Evolutionary conservation across 2,797 vertebrate genomes (phyloP).

Genomic region (Setipinna tenuifilis): DNA sequence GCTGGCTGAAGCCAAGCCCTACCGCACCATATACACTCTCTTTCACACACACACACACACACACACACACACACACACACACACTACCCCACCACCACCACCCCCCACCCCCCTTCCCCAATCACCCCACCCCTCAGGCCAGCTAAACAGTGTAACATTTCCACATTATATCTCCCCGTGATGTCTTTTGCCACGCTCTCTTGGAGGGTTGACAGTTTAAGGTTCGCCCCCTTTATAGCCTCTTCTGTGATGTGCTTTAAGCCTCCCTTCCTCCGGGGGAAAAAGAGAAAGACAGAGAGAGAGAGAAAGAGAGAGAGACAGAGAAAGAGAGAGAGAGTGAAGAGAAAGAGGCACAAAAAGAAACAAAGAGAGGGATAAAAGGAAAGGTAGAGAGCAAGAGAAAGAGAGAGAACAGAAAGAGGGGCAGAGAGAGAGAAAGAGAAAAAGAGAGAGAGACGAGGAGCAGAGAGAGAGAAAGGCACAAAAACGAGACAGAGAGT

Average conservation of each 20-base stretch:
- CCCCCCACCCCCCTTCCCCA: not conserved
- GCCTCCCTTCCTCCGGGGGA: not conserved
- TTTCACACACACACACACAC: no score
- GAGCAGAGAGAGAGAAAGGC: not conserved
- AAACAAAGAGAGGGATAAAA: no score
- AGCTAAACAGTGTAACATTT: constrained; percentile 35
- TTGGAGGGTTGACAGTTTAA: constrained; percentile 36
- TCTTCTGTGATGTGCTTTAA: constrained; percentile 35
- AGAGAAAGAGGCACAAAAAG: no score
- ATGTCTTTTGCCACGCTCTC: constrained; percentile 40
- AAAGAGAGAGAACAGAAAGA: not conserved
- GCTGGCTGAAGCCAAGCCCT: no score
- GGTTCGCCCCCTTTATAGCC: constrained; percentile 7
- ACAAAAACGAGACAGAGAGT: not conserved
- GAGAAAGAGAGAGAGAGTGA: not conserved
- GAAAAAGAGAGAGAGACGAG: not conserved
- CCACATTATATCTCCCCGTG: constrained; percentile 32
- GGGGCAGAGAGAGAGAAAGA: not conserved
- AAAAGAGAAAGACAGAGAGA: not conserved
- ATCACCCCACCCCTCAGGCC: not conserved
- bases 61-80: not conserved
- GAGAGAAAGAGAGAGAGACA: constrained; percentile 2
- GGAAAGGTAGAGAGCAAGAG: not conserved
- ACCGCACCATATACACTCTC: no score
- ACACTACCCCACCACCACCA: not conserved